These are phyloP conservation scores for Hippocampus abdominalis DNA, from an alignment of 2,113 vertebrate genomes.

Conservation along the genomic window DNA sequence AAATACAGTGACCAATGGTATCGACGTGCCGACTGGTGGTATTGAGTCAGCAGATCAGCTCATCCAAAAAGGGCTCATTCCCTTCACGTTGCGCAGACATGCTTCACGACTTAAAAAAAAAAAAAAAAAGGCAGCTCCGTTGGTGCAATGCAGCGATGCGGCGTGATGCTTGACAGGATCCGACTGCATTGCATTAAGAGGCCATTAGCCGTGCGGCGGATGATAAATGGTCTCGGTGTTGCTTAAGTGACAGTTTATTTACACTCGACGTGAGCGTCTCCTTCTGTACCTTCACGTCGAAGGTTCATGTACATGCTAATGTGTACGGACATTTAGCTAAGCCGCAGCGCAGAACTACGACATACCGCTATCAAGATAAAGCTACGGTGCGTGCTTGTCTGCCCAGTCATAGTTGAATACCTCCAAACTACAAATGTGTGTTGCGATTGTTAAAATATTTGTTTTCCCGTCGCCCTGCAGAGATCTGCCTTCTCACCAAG, in stretches of 20 bases:
- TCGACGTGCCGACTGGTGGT: neutral
- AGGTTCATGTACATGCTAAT: conserved; percentile 52
- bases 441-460: neutral
- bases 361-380: no score
- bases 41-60: neutral
- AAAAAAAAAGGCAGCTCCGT: neutral
- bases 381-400: no score
- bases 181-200: conserved; percentile 30
- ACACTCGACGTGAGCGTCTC: conserved; percentile 36
- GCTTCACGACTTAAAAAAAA: neutral
- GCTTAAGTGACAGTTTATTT: conserved; percentile 54
- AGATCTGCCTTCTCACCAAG: conserved; percentile 96
- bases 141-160: conserved; percentile 11
- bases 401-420: neutral
- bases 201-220: conserved; percentile 40
- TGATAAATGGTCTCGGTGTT: conserved; percentile 48
- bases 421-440: no score
- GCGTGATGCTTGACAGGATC: conserved; percentile 15
- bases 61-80: neutral
- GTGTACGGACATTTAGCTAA: conserved; percentile 4
- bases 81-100: conserved; percentile 3
- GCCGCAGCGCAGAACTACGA: neutral
- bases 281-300: conserved; percentile 9
- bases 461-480: conserved; percentile 55
- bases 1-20: neutral